Conservation (phyloP, 2,113 vertebrate genomes). For the Coptodon rendalli region DNA sequence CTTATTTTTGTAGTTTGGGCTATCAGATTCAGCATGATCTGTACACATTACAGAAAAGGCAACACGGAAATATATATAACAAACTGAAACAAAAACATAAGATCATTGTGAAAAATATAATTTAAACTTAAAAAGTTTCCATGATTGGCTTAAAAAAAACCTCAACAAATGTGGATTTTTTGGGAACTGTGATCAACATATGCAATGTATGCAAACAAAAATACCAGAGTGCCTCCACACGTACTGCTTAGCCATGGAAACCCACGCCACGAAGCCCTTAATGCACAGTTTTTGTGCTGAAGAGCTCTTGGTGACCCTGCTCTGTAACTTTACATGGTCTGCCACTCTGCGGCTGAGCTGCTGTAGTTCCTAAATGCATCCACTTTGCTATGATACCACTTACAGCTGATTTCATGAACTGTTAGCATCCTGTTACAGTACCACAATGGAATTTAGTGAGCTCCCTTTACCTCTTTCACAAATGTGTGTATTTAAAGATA, state of each 20-base stretch:
- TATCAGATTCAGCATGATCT: neutral
- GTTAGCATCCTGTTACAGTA: neutral
- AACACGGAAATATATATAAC: neutral
- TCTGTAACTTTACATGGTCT: neutral
- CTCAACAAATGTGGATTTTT: neutral
- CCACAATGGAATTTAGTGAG: neutral
- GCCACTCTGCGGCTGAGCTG: neutral
- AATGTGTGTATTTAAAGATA: neutral
- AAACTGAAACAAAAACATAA: neutral
- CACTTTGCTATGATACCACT: neutral
- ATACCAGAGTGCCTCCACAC: neutral
- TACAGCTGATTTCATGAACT: neutral
- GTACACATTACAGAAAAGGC: neutral
- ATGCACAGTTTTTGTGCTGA: neutral
- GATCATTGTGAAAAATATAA: neutral
- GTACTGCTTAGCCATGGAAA: neutral
- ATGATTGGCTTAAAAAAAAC: neutral
- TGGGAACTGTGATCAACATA: neutral
- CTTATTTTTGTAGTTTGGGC: neutral
- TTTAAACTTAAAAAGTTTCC: neutral
- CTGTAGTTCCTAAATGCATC: neutral
- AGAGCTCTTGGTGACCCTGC: neutral
- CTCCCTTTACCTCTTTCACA: neutral
- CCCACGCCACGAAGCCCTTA: neutral
- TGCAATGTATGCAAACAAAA: neutral